Conservation (phyloP, 1,140 invertebrate species). For the Drosophila malerkotliana region DNA sequence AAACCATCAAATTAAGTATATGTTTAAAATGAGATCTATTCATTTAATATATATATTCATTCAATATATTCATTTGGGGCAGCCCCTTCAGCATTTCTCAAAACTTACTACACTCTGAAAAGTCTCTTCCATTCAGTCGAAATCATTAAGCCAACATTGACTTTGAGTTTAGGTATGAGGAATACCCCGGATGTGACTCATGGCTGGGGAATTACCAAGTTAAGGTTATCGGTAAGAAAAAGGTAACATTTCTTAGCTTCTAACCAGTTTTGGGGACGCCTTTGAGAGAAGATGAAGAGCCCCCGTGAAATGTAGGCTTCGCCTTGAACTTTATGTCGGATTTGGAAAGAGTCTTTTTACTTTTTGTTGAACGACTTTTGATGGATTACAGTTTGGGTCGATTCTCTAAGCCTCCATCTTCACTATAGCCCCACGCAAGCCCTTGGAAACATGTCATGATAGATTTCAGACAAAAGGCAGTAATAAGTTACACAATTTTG, state of each 20-base stretch:
- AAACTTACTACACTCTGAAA: constrained; percentile 21
- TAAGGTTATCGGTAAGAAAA: constrained; percentile 10
- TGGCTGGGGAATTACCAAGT: constrained; percentile 29
- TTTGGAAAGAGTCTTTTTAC: not conserved
- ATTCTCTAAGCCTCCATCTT: constrained; percentile 7
- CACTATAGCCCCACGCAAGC: constrained; percentile 22
- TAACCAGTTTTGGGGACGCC: constrained; percentile 54
- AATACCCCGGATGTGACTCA: constrained; percentile 78
- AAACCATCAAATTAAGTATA: constrained; percentile 27
- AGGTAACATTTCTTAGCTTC: constrained; percentile 26
- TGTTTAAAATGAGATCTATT: constrained; percentile 32
- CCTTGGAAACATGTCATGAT: constrained; percentile 22
- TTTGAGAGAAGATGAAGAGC: constrained; percentile 22
- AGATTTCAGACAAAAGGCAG: not conserved
- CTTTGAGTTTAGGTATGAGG: constrained; percentile 32
- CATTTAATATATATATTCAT: constrained; percentile 9
- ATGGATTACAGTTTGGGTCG: constrained; percentile 50
- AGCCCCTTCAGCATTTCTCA: constrained; percentile 17
- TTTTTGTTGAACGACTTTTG: constrained; percentile 40
- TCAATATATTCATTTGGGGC: not conserved
- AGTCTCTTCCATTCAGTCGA: not conserved
- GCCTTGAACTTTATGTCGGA: constrained; percentile 49
- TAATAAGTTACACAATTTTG: not conserved
- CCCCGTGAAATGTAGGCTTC: constrained; percentile 19
- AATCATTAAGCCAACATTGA: constrained; percentile 47